Evolutionary conservation across 2,888 invertebrate species (phyloP).

Genomic region (Sphaerophoria taeniata): DNA sequence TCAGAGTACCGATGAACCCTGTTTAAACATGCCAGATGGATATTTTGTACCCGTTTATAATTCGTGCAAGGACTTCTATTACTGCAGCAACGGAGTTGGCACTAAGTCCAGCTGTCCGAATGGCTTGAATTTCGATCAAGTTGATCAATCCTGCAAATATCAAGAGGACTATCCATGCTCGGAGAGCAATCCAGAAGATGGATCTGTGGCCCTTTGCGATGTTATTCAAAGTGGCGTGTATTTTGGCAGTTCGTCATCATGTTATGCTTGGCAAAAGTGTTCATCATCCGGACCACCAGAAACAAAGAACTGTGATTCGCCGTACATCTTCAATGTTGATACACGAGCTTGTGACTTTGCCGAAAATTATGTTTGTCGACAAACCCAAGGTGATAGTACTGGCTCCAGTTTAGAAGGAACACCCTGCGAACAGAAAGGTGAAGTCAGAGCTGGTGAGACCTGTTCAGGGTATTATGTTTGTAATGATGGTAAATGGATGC

Average conservation of each 20-base stretch:
- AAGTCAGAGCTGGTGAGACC: slow-evolving; percentile 51
- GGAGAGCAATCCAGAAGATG: not conserved
- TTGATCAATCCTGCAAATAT: slow-evolving; percentile 74
- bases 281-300: slow-evolving; percentile 41
- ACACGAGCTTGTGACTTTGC: slow-evolving; percentile 74
- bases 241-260: slow-evolving; percentile 76
- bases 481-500: slow-evolving; percentile 55
- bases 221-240: slow-evolving; percentile 72
- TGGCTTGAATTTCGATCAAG: slow-evolving; percentile 76
- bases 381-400: slow-evolving; percentile 61
- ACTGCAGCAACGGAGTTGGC: slow-evolving; percentile 74
- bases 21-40: slow-evolving; percentile 70
- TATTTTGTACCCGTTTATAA: slow-evolving; percentile 69
- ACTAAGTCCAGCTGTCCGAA: slow-evolving; percentile 71
- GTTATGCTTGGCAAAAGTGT: slow-evolving; percentile 76
- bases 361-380: slow-evolving; percentile 73
- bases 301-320: slow-evolving; percentile 64
- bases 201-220: slow-evolving; percentile 66
- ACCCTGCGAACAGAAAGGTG: slow-evolving; percentile 52
- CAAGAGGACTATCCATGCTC: slow-evolving; percentile 65
- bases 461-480: slow-evolving; percentile 76
- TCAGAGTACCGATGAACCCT: slow-evolving; percentile 57
- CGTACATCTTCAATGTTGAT: slow-evolving; percentile 72
- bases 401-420: slow-evolving; percentile 50
- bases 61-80: slow-evolving; percentile 76